These are phyloP conservation scores for Raja brachyura DNA, from an alignment of 2,113 vertebrate species.

Conservation along the genomic window DNA sequence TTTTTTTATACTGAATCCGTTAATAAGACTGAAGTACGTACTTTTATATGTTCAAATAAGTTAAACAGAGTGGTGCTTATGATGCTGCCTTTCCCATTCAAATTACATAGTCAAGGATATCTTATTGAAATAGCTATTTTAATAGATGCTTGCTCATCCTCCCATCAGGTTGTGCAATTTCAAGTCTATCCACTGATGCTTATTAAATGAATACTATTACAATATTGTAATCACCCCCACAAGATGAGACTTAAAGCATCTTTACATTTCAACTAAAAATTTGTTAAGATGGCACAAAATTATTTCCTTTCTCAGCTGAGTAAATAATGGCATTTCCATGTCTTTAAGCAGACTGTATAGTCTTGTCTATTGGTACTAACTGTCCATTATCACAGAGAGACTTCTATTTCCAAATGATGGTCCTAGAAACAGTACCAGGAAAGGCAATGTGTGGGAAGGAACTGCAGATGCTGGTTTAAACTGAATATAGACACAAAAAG, in stretches of 20 bases:
- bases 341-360: background rate
- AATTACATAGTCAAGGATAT: background rate
- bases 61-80: background rate
- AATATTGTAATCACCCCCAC: background rate
- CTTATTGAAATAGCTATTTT: background rate
- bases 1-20: background rate
- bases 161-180: background rate
- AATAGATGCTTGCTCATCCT: background rate
- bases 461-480: too few relatives aligned
- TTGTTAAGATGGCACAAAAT: background rate
- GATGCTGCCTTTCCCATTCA: background rate
- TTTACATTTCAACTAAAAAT: background rate
- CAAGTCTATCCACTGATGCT: conserved; percentile 16
- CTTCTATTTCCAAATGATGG: background rate
- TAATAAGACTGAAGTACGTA: background rate
- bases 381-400: background rate
- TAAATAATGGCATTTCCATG: background rate
- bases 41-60: too few relatives aligned
- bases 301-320: background rate
- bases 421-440: background rate
- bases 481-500: too few relatives aligned
- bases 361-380: background rate
- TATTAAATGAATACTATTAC: background rate
- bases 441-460: background rate
- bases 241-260: background rate